Base-by-base conservation (phyloP, 1,140 invertebrate species). In the Rhagoletis zephyria region DNA sequence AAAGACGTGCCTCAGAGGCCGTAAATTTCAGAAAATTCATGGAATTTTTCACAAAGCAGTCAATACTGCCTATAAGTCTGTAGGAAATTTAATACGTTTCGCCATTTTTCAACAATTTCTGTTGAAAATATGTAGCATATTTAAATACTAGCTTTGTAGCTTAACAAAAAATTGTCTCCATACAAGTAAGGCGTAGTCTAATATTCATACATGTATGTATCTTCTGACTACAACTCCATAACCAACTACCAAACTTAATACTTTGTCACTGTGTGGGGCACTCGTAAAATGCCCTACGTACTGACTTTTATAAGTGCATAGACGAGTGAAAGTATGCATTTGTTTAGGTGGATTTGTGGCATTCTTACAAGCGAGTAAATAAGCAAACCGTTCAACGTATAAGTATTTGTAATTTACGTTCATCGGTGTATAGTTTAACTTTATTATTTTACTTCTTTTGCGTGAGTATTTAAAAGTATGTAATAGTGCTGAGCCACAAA, bases 361-460 rank as follows among this genome's bases (percentile, higher is more conserved):
- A 59, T 51, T 56, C 48, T 56, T 56, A 19, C 48, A 30, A 3
- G 74, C 74, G 4, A 30, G n/a, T 59, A 56, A 81, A 81, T 51
- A 81, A 81, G 74, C 56, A 48, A n/a, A 56, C 70, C 45, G 56
- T 81, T 19, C 48, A 51, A 19, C 74, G 16, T 81, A 7, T 4
- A 51, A 48, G 51, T 56, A 81, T 56, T 81, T 56, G 12, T 19
- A 81, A 56, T 81, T 81, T 56, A 81, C 45, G n/a, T 16, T 81
- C 74, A 56, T 51, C 56, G 16, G 5, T 81, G 45, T 30, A n/a
- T 51, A 63, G 16, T 63, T 63, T 63, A 4, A n/a, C 12, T 63
- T 63, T 63, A 4, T 16, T 63, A 56, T 56, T 56, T 56, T 56
- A 56, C 12, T 63, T 14, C n/a, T 14, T 63, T 63, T 16, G 61